These are phyloP conservation scores for Chloropsis hardwickii DNA, from an alignment of 2,113 vertebrate genomes.

Conservation along the genomic window DNA sequence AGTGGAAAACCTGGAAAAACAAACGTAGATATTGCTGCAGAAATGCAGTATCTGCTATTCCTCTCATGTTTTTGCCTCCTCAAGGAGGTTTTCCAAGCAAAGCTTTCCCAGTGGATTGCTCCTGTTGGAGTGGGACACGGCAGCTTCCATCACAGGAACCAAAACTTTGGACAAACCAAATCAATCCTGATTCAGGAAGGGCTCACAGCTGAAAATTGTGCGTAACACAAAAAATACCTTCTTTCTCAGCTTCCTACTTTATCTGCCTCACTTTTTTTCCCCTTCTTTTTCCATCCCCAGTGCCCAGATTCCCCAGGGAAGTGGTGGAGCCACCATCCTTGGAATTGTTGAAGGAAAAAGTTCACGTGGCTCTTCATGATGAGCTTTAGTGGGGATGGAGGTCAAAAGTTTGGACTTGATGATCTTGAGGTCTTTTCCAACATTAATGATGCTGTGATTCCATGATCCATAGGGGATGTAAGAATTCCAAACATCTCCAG, in stretches of 20 bases:
- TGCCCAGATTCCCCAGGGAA: neutral
- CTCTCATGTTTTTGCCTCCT: neutral
- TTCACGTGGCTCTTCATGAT: neutral
- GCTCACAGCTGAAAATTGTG: neutral
- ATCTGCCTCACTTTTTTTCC: fast-evolving
- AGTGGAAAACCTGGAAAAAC: neutral
- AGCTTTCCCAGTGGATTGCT: fast-evolving
- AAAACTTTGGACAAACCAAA: neutral
- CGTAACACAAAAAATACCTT: neutral
- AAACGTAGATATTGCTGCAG: neutral
- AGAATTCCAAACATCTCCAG: neutral
- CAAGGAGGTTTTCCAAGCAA: neutral
- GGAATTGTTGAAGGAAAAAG: neutral
- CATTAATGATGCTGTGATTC: neutral
- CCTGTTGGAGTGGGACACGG: neutral
- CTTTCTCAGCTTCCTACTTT: neutral
- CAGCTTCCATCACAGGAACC: neutral
- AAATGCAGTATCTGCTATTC: neutral
- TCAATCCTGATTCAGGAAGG: neutral
- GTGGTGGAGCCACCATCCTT: neutral
- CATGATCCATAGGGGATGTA: neutral
- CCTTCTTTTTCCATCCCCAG: neutral
- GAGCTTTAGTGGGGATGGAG: neutral
- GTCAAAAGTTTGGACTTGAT: neutral
- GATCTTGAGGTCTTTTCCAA: neutral